Evolutionary conservation across 1,140 invertebrate genomes (phyloP), one percentile per base, ranked within the genome.

Genomic region (Lepidurus packardi): DNA sequence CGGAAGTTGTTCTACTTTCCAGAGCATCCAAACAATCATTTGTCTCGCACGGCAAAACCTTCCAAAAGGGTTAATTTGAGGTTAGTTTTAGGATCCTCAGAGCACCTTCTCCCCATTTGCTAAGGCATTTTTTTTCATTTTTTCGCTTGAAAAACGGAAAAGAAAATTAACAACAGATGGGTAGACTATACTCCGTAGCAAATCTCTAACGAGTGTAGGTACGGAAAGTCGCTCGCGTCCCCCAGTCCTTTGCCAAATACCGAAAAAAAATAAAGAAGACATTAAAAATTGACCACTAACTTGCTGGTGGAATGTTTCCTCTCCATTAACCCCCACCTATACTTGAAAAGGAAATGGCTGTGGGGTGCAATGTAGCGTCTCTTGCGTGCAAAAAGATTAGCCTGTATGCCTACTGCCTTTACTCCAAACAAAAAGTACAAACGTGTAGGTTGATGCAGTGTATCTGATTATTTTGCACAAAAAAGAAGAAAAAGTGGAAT

Each of bases 11-110:
- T 65, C 53, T 65, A 5, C 53, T n/a, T 65, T 65, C 53, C 13
- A 65, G 53, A 65, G 53, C 53, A 65, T 65, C 53, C 53, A 65
- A 65, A 65, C 53, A 65, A 65, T 65, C 53, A 65, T 65, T 65
- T 65, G 53, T 65, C 53, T 65, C 53, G 16, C 45, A 11, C 5
- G 21, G 16, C 8, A 16, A 65, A 65, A 65, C 53, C 53, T 65
- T n/a, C 53, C 53, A 21, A 65, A 65, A 65, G 53, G 53, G 53
- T 65, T 65, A 21, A 65, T 65, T 65, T 65, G 53, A 65, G 53
- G 53, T 65, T 65, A 21, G 53, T 65, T 65, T 65, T 65, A 65
- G 16, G 21, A 65, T 65, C 53, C 13, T 11, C 13, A 21, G 21
- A 65, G 53, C 16, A 65, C 53, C 53, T 65, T 65, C 53, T n/a